A percentile compares a stretch with the other conserved stretches of the same genome.
Evolutionary conservation across 2,888 invertebrate genomes (phyloP).

Genomic region (Caenorhabditis sp.): DNA sequence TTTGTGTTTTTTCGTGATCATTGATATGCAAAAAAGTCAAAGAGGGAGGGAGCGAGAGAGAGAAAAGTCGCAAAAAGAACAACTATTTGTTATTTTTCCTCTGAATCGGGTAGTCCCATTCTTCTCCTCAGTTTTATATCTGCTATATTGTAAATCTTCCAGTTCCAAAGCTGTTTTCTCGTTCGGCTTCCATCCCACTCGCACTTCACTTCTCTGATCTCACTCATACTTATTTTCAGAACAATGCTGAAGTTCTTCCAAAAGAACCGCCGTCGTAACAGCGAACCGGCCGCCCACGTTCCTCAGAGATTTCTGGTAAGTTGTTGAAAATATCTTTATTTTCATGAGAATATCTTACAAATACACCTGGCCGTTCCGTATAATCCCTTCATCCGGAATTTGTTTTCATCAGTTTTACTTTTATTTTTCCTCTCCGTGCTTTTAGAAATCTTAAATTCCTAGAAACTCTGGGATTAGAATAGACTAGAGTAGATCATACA

Average conservation of each 20-base stretch:
- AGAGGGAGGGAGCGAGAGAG: conserved; percentile 2
- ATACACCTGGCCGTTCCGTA: background rate
- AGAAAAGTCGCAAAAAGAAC: conserved; percentile 31
- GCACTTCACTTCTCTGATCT: background rate
- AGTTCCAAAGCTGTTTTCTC: background rate
- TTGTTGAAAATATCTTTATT: background rate
- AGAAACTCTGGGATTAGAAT: too few species aligned
- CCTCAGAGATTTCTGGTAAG: conserved; percentile 42
- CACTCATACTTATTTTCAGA: background rate
- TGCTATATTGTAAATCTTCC: too few species aligned
- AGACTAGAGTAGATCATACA: too few species aligned
- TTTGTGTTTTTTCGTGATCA: conserved; percentile 35
- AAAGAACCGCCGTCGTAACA: conserved; percentile 44
- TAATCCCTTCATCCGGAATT: too few species aligned
- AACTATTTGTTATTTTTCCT: conserved; percentile 29
- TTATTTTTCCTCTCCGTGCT: too few species aligned
- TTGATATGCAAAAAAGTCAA: conserved; percentile 13
- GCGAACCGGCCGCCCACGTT: conserved; percentile 37
- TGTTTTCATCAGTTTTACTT: too few species aligned
- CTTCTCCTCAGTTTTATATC: too few species aligned
- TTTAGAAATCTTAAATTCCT: too few species aligned
- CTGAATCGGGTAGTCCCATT: conserved; percentile 15
- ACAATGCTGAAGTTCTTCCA: conserved; percentile 46
- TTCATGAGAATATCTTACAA: background rate
- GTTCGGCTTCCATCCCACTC: too few species aligned